These are phyloP conservation scores for Synchiropus splendidus DNA, from an alignment of 2,113 vertebrate genomes.

Conservation along the genomic window DNA sequence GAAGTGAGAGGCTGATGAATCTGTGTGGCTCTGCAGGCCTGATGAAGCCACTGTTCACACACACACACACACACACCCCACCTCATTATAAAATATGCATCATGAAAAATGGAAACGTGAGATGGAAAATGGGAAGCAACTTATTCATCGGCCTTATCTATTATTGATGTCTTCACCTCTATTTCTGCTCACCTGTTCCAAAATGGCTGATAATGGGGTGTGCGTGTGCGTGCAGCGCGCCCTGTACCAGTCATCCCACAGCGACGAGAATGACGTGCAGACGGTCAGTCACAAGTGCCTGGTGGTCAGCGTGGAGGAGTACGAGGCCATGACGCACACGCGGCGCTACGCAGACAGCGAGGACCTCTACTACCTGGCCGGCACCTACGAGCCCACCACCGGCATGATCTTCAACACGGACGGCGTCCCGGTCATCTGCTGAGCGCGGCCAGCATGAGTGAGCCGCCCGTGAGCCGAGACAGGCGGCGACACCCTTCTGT, in stretches of 20 bases:
- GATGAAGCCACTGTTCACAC: no score
- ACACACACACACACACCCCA: no score
- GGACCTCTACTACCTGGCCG: slow-evolving; percentile 97
- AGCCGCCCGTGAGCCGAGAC: background rate
- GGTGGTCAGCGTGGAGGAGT: slow-evolving; percentile 93
- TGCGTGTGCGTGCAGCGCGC: slow-evolving; percentile 69
- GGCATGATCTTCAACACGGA: slow-evolving; percentile 99
- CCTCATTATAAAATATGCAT: no score
- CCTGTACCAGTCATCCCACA: slow-evolving; percentile 96
- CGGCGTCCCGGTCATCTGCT: slow-evolving; percentile 94
- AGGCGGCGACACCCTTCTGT: no score
- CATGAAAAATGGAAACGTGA: no score
- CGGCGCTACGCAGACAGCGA: slow-evolving; percentile 97
- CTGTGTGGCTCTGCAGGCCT: no score
- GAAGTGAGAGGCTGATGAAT: no score
- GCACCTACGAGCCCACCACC: slow-evolving; percentile 96
- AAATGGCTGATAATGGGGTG: background rate
- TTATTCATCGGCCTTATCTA: no score
- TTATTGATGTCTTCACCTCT: no score
- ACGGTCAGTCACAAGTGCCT: slow-evolving; percentile 98
- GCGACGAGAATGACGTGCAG: slow-evolving; percentile 98
- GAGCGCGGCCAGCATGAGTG: slow-evolving; percentile 37
- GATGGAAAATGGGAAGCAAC: no score
- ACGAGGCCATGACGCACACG: slow-evolving; percentile 94
- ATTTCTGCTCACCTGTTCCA: no score